Evolutionary conservation across 2,797 vertebrate species (phyloP).

Genomic region (Myotis vivesi): DNA sequence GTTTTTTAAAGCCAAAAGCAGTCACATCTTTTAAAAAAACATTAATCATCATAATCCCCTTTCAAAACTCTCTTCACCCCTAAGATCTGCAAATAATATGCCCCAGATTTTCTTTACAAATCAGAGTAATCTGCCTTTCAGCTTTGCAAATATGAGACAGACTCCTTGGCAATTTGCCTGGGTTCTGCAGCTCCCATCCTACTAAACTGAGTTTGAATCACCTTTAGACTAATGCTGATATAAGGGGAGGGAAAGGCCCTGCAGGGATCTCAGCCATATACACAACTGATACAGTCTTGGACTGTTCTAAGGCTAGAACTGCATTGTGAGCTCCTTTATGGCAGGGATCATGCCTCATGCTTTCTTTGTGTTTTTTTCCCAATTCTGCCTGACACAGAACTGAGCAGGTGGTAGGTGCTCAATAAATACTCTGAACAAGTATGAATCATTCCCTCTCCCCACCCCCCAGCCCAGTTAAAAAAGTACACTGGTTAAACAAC

Average conservation of each 20-base stretch:
- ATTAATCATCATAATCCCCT: conserved; percentile 33
- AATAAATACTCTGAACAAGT: not conserved
- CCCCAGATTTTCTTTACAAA: conserved; percentile 49
- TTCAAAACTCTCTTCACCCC: conserved; percentile 41
- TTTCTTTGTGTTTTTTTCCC: not conserved
- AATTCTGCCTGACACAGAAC: not conserved
- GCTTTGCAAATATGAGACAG: conserved; percentile 26
- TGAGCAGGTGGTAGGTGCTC: not conserved
- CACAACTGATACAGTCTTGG: not conserved
- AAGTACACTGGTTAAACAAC: not conserved
- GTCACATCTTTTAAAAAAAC: conserved; percentile 15
- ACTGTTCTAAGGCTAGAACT: not conserved
- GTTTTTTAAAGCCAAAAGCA: conserved; percentile 45
- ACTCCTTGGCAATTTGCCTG: conserved; percentile 19
- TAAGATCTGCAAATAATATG: conserved; percentile 33
- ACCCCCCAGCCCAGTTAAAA: not conserved
- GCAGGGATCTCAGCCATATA: not conserved
- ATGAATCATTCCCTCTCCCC: not conserved
- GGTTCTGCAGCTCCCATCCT: not conserved
- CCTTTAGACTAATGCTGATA: not conserved
- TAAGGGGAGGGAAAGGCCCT: not conserved
- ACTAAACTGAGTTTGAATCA: not conserved
- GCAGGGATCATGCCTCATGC: not conserved
- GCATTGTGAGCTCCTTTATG: not conserved
- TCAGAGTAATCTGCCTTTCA: conserved; percentile 8